These are phyloP conservation scores for Balaeniceps rex DNA, from an alignment of 2,113 vertebrate species.

Conservation along the genomic window DNA sequence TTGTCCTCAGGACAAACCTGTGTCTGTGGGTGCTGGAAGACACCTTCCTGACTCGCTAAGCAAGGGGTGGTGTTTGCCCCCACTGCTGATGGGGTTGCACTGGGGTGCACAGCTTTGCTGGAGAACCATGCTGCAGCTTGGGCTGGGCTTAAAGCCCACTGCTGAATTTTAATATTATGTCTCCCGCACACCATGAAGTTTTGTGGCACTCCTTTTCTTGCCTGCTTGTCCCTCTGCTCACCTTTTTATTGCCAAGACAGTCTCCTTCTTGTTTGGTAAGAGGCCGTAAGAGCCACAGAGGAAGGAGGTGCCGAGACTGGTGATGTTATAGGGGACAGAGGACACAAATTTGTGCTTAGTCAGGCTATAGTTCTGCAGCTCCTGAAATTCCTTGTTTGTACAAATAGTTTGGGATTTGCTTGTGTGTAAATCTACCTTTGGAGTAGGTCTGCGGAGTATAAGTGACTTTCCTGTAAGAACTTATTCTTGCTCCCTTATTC, in stretches of 20 bases:
- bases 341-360: neutral
- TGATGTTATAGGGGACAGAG: neutral
- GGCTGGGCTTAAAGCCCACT: neutral
- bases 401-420: neutral
- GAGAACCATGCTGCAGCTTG: neutral
- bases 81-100: neutral
- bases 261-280: neutral
- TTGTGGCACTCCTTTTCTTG: neutral
- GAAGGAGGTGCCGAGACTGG: neutral
- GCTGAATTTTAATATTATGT: neutral
- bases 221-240: neutral
- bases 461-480: neutral
- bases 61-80: neutral
- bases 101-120: neutral
- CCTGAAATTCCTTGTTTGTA: neutral
- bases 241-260: neutral
- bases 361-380: neutral
- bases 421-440: neutral
- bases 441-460: neutral
- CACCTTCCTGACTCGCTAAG: fast-evolving
- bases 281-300: neutral
- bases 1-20: neutral
- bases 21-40: neutral
- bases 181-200: neutral
- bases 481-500: neutral